Percentiles rank a stretch among this genome's conserved stretches.
These are phyloP conservation scores for Gymnothorax javanicus DNA, from an alignment of 2,797 vertebrate species.

Conservation along the genomic window DNA sequence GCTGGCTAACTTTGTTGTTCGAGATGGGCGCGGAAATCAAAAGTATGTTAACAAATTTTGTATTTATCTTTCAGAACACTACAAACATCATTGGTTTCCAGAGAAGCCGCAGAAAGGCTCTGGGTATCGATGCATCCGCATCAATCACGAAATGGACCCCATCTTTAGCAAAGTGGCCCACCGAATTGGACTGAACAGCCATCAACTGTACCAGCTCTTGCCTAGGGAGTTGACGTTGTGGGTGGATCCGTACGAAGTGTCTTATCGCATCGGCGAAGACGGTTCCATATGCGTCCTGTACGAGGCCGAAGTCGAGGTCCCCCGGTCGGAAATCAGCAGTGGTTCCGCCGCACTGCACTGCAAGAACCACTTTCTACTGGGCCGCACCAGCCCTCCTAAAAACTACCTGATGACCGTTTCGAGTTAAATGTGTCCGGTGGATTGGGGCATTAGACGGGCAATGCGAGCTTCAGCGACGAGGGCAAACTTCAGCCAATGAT, in stretches of 20 bases:
- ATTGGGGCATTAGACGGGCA: not conserved
- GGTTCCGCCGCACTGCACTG: constrained; percentile 67
- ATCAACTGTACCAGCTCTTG: constrained; percentile 73
- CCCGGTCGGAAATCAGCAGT: not conserved
- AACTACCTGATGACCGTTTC: constrained; percentile 83
- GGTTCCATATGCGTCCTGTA: constrained; percentile 86
- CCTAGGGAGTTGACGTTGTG: constrained; percentile 84
- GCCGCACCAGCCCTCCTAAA: constrained; percentile 71
- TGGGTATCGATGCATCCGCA: constrained; percentile 84
- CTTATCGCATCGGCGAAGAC: constrained; percentile 83
- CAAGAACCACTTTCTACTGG: constrained; percentile 76
- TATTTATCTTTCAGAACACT: constrained; percentile 69
- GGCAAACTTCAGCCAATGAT: constrained; percentile 29
- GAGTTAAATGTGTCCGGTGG: constrained; percentile 60
- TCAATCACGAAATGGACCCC: constrained; percentile 86
- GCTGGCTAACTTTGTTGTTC: not conserved
- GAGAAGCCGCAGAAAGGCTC: constrained; percentile 83
- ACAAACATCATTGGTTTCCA: constrained; percentile 83
- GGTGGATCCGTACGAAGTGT: constrained; percentile 85
- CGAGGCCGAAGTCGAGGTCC: constrained; percentile 59
- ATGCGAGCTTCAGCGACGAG: not conserved
- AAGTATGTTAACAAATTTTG: not conserved
- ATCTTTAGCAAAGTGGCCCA: constrained; percentile 76
- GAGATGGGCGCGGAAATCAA: not conserved
- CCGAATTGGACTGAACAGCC: constrained; percentile 72